These are phyloP conservation scores for Cettia cetti DNA, from an alignment of 2,113 vertebrate genomes.

Conservation along the genomic window DNA sequence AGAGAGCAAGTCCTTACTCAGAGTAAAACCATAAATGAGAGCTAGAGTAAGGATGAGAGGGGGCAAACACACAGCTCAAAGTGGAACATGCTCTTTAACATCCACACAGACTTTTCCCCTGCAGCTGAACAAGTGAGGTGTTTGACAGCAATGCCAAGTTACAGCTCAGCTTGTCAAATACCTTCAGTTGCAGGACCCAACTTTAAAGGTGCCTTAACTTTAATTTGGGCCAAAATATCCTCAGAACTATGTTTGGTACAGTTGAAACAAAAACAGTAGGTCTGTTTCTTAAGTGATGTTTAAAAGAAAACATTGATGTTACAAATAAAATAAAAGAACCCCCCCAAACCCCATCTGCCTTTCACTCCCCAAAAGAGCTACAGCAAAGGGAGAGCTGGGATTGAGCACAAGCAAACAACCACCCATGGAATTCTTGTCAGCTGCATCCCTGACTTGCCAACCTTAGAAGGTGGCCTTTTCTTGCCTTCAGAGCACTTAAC, in stretches of 20 bases:
- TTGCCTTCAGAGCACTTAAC: neutral
- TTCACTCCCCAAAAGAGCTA: neutral
- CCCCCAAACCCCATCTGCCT: neutral
- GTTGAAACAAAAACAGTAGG: neutral
- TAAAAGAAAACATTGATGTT: neutral
- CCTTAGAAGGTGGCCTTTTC: neutral
- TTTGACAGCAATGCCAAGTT: neutral
- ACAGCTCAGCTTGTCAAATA: neutral
- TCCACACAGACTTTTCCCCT: neutral
- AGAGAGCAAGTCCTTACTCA: neutral
- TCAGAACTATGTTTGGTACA: neutral
- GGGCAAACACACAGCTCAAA: neutral
- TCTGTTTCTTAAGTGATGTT: neutral
- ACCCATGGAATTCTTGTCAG: neutral
- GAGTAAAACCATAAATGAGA: neutral
- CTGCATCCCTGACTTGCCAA: neutral
- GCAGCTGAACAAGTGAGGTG: neutral
- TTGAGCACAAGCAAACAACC: neutral
- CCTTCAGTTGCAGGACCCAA: neutral
- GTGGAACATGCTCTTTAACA: neutral
- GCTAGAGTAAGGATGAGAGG: neutral
- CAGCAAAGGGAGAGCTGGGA: neutral
- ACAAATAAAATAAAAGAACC: neutral
- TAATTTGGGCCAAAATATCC: neutral
- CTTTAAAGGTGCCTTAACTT: neutral